Base-by-base conservation (phyloP, 2,113 vertebrate species). In the Phoxinus phoxinus region DNA sequence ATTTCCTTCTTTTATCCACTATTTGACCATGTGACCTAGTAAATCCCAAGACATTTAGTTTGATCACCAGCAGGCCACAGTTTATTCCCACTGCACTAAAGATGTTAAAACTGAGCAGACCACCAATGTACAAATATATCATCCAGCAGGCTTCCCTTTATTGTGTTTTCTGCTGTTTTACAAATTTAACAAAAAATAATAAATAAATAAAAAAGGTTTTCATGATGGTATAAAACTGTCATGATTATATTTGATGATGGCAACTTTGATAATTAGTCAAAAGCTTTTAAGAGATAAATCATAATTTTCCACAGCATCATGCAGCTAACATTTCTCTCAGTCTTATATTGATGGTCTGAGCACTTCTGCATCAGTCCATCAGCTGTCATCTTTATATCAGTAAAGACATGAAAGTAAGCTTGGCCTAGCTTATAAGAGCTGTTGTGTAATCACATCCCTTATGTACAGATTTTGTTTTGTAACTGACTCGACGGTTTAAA, bases 51-150 rank as follows among this genome's bases (percentile, higher is more conserved):
- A 35, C 41, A 69, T 81, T 67, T 48, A 12, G 41, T 65, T 46
- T 81, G 59, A 81, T 81, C 78, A 51, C 3, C 48, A 65, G 78
- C 58, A 81, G 56, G 78, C 78, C 78, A 81, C 78, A 81, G 58
- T 81, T 81, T 51, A 81, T 81, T 65, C 19, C 27, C 79, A 67
- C 25, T 15, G 25, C 61, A 51, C 37, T 67, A 13, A 81, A 81
- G 41, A 48, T 19, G 73, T 75, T 53, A 75, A 75, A 46, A 41
- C 41, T 23, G 59, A 81, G 11, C 25, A 67, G 41, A 67, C 41
- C 10, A 2, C n/a, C 15, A 67, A 19, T 27, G 2, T 13, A 69
- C 41, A 80, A 27, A 80, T 80, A 44, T 51, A 25, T 81, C 61
- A 21, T 61, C 41, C 25, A 51, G 61, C 61, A 81, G 61, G 10